Evolutionary conservation across 2,888 invertebrate species (phyloP), one percentile per base, ranked within the genome.

Genomic region (Brachypterus glaber): DNA sequence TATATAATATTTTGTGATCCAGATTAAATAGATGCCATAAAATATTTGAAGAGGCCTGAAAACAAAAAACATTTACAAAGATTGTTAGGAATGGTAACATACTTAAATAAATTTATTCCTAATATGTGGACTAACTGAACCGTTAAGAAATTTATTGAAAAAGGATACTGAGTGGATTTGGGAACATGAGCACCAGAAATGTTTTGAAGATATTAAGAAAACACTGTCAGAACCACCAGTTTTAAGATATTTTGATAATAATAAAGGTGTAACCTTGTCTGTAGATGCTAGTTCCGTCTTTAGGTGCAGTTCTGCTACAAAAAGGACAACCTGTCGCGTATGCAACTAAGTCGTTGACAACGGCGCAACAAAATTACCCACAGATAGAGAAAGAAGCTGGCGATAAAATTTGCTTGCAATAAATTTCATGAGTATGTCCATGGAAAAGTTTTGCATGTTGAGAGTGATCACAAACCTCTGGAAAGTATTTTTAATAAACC

Each of bases 391-490:
- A 51, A 43, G 49, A 51, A 37, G 36, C 40, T 47, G n/a, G 52
- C 53, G 1, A 49, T 55, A 11, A 32, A 46, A 4, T 41, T 33
- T 30, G 51, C 46, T 5, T 51, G 51, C 31, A 30, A 41, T 24
- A 47, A 44, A 40, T 51, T 52, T 40, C 35, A 48, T 24, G 44
- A 50, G 18, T 54, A 48, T 38, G 15, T 53, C 12, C 47, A 35
- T 27, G 52, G 48, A 12, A 40, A 43, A 36, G 17, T 31, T 17
- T 34, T 50, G 9, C 38, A 9, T 1, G 41, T 53, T 2, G 48
- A 53, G 41, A 49, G 46, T 7, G 53, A 57, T 35, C 52, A 54
- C 36, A 53, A 53, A 29, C 53, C 55, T 4, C 32, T 53, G 5
- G 46, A 49, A 26, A 13, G 44, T 9, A 51, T 54, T n/a, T 45